Conservation (phyloP, 2,888 invertebrate genomes). For the Protula sp. region DNA sequence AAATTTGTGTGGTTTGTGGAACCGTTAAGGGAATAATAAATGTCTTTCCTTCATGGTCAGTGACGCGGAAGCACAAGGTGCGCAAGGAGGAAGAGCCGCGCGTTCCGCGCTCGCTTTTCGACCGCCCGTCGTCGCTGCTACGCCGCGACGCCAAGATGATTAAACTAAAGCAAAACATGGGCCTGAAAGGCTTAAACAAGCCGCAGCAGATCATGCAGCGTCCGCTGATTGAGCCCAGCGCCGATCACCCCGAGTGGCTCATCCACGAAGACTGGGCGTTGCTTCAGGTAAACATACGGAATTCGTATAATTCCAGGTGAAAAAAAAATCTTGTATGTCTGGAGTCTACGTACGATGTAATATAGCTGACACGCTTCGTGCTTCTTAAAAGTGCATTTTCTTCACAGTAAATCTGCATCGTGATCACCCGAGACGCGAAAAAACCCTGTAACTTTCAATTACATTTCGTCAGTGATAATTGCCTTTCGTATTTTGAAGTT, state of each 20-base stretch:
- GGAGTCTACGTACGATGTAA: too few species aligned
- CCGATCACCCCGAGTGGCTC: conserved; percentile 76
- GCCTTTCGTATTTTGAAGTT: too few species aligned
- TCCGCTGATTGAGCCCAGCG: conserved; percentile 25
- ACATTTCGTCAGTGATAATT: too few species aligned
- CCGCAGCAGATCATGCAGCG: neutral
- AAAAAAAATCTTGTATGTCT: too few species aligned
- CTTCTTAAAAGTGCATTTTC: too few species aligned
- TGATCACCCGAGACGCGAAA: too few species aligned
- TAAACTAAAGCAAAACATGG: conserved; percentile 58
- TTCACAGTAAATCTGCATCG: too few species aligned
- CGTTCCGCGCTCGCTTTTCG: conserved; percentile 76
- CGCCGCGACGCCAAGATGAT: conserved; percentile 74
- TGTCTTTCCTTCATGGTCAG: neutral
- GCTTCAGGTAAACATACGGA: conserved; percentile 60
- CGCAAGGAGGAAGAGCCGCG: conserved; percentile 70
- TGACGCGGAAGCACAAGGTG: conserved; percentile 49
- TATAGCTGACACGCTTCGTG: too few species aligned
- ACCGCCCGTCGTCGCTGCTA: conserved; percentile 69
- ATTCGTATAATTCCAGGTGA: too few species aligned
- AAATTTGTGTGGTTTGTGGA: too few species aligned
- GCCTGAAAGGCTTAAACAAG: conserved; percentile 14
- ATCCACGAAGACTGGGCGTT: conserved; percentile 86
- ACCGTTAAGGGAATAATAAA: too few species aligned
- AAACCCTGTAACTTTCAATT: too few species aligned